These are phyloP conservation scores for Melipona beecheii DNA, from an alignment of 2,888 invertebrate genomes.

Conservation along the genomic window DNA sequence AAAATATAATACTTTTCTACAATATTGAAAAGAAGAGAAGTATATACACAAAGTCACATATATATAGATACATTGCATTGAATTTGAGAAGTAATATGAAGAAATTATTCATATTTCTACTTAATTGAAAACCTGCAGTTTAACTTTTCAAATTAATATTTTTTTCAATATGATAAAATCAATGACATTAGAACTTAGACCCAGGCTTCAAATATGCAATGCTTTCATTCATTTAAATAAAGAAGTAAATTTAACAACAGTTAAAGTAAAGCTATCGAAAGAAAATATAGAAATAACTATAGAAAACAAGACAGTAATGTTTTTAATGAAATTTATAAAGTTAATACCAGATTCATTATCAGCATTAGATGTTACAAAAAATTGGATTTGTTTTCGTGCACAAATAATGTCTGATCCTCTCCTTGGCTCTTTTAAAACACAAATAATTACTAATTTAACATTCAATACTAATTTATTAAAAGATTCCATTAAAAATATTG, in stretches of 20 bases:
- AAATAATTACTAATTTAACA: conserved; percentile 69
- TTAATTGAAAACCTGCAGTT: not conserved
- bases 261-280: conserved; percentile 75
- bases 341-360: conserved; percentile 79
- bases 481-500: conserved; percentile 8
- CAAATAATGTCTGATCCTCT: conserved; percentile 73
- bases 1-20: not conserved
- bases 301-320: conserved; percentile 64
- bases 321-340: conserved; percentile 72
- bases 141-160: not conserved
- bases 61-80: not conserved
- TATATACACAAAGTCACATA: not conserved
- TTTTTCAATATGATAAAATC: conserved; percentile 52
- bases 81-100: not conserved
- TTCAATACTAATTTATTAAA: conserved; percentile 36
- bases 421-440: conserved; percentile 78
- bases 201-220: conserved; percentile 78
- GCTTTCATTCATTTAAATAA: conserved; percentile 75
- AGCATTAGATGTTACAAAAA: conserved; percentile 71
- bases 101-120: not conserved
- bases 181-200: conserved; percentile 79
- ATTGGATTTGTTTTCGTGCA: conserved; percentile 80
- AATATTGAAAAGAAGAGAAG: not conserved
- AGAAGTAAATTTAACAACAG: conserved; percentile 58
- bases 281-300: conserved; percentile 72